phyloP scores from a whole-genome alignment of 2,888 invertebrate genomes.

The Fissipunctia ypsillon region DNA sequence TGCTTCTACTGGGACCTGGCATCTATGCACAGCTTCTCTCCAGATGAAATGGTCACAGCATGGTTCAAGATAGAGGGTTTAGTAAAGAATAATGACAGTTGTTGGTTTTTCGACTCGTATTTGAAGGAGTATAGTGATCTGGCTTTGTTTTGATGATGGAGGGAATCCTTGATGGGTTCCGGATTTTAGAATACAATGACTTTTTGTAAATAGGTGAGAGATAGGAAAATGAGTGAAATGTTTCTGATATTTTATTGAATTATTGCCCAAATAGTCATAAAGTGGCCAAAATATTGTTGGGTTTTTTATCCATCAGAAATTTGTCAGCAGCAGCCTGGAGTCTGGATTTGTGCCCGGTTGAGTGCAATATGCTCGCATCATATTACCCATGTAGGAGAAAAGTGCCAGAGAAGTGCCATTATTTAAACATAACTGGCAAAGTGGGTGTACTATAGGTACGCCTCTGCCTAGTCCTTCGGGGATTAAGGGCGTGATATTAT shows the following conservation, averaged over 20 bases:
- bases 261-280: neutral
- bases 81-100: constrained; percentile 56
- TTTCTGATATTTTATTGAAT: neutral
- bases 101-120: constrained; percentile 68
- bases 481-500: neutral
- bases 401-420: neutral
- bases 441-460: too few species aligned
- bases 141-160: constrained; percentile 21
- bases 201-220: neutral
- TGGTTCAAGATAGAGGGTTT: constrained; percentile 72
- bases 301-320: neutral
- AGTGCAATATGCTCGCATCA: neutral
- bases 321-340: too few species aligned
- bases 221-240: neutral
- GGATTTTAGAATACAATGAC: neutral
- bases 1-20: constrained; percentile 80
- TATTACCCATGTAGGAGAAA: too few species aligned
- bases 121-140: constrained; percentile 57
- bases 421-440: neutral
- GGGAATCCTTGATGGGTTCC: constrained; percentile 11
- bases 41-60: constrained; percentile 70
- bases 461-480: too few species aligned
- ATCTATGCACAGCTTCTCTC: constrained; percentile 74
- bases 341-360: too few species aligned
- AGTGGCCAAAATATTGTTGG: neutral